Percentiles rank a stretch among this genome's conserved stretches.
Evolutionary conservation across 2,113 vertebrate genomes (phyloP).

Genomic region (Psammodynastes pulverulentus): DNA sequence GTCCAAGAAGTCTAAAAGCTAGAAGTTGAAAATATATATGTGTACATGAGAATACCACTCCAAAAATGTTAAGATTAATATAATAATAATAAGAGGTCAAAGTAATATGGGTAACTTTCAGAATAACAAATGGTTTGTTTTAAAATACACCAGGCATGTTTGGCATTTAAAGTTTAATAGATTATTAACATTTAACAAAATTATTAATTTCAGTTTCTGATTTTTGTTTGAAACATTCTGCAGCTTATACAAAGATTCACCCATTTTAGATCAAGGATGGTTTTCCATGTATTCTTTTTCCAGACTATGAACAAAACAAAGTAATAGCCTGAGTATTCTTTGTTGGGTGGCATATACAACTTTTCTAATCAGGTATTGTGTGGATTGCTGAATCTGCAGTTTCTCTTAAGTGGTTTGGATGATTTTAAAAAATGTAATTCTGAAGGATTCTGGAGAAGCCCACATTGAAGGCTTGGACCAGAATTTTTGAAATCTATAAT

Average conservation of each 20-base stretch:
- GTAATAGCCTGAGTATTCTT: not conserved
- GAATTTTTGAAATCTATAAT: not conserved
- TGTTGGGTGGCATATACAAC: not conserved
- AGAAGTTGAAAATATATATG: constrained; percentile 24
- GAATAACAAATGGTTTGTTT: not conserved
- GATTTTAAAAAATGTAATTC: not conserved
- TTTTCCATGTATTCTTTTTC: not conserved
- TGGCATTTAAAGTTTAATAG: not conserved
- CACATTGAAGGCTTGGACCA: not conserved
- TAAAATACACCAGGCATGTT: not conserved
- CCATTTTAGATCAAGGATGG: not conserved
- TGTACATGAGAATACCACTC: not conserved
- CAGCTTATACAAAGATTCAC: not conserved
- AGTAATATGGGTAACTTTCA: not conserved
- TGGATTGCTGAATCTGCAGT: not conserved
- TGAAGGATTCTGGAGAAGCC: not conserved
- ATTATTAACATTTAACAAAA: not conserved
- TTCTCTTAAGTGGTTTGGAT: not conserved
- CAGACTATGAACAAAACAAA: not conserved
- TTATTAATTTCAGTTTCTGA: not conserved
- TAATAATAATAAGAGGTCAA: not conserved
- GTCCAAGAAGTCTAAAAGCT: constrained; percentile 97
- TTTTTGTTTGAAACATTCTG: not conserved
- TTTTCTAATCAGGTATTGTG: not conserved
- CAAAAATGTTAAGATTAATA: not conserved